These are phyloP conservation scores for Ophioderma brevispina DNA, from an alignment of 35 echinoderm and acorn worm species.

Conservation along the genomic window DNA sequence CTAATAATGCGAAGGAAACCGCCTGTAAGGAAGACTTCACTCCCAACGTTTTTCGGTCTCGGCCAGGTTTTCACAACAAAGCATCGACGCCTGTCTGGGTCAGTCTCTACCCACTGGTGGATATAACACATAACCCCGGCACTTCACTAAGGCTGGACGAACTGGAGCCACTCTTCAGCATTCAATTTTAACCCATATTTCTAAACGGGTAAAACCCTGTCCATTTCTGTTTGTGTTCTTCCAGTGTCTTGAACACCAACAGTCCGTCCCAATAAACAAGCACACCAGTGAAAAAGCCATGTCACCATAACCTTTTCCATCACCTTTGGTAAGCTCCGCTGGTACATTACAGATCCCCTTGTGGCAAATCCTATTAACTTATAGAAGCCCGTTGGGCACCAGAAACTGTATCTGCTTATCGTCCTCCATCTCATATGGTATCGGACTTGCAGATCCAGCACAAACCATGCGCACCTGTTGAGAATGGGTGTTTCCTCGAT, in stretches of 20 bases:
- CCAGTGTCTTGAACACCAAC: constrained; percentile 46
- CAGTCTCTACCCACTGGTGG: constrained; percentile 45
- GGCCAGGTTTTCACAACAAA: constrained; percentile 51
- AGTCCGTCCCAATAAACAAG: constrained; percentile 62
- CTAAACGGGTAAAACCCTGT: constrained; percentile 34
- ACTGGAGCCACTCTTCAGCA: constrained; percentile 42
- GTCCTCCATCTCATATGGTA: constrained; percentile 69
- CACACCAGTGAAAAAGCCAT: constrained; percentile 26
- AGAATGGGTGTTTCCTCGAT: constrained; percentile 64
- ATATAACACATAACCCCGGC: constrained; percentile 63
- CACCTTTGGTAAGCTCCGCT: constrained; percentile 42
- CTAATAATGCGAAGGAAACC: constrained; percentile 75
- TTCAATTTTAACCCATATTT: constrained; percentile 41
- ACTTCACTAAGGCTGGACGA: constrained; percentile 28
- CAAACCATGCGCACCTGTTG: constrained; percentile 56
- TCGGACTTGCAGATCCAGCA: constrained; percentile 76
- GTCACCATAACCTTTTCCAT: constrained; percentile 53
- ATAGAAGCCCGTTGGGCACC: constrained; percentile 62
- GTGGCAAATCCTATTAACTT: constrained; percentile 66
- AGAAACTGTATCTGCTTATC: constrained; percentile 71
- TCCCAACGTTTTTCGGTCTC: constrained; percentile 33
- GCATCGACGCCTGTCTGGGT: constrained; percentile 59
- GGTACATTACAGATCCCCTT: constrained; percentile 62
- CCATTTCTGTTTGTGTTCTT: constrained; percentile 43
- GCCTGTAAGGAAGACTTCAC: constrained; percentile 64